Base-by-base conservation (phyloP, 1,140 invertebrate genomes). In the Babylonia areolata region DNA sequence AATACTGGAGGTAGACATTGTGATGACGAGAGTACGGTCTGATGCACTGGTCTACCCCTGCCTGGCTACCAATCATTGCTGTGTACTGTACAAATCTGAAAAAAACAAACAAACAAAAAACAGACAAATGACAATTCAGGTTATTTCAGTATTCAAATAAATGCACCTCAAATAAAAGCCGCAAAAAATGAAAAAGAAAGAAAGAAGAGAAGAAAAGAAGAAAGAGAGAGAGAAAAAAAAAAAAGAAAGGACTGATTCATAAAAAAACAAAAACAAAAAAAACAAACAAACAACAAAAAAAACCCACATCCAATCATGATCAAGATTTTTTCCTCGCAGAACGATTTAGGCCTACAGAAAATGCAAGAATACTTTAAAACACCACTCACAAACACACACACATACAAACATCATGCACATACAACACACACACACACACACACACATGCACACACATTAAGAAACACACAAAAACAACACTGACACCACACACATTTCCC, bases 61-160 rank as follows among this genome's bases (percentile, higher is more conserved):
- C 81, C 11, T 84, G 20, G 23, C 93, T 91, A n/a, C 93, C 93
- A 73, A 94, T 91, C 51, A 86, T 88, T 1, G 90, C 93, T 39
- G 87, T 89, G 88, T 93, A 94, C 88, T 93, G 90, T 9, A 93
- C 87, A 90, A 93, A 94, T 81, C 93, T 94, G 86, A 3, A 86
- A 86, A 58, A 58, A n/a, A n/a, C n/a, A n/a, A n/a, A n/a, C n/a
- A n/a, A n/a, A n/a, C n/a, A n/a, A n/a, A n/a, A n/a, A n/a, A n/a
- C n/a, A n/a, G n/a, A n/a, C n/a, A n/a, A n/a, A n/a, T n/a, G n/a
- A n/a, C n/a, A n/a, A n/a, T n/a, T n/a, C n/a, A n/a, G n/a, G n/a
- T n/a, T n/a, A n/a, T n/a, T n/a, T n/a, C n/a, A n/a, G n/a, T n/a
- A n/a, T n/a, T n/a, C n/a, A n/a, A n/a, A n/a, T n/a, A n/a, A n/a